A percentile compares a stretch with the other conserved stretches of the same genome.
Evolutionary conservation across 1,140 invertebrate species (phyloP).

Genomic region (Tetramorium alpestre): DNA sequence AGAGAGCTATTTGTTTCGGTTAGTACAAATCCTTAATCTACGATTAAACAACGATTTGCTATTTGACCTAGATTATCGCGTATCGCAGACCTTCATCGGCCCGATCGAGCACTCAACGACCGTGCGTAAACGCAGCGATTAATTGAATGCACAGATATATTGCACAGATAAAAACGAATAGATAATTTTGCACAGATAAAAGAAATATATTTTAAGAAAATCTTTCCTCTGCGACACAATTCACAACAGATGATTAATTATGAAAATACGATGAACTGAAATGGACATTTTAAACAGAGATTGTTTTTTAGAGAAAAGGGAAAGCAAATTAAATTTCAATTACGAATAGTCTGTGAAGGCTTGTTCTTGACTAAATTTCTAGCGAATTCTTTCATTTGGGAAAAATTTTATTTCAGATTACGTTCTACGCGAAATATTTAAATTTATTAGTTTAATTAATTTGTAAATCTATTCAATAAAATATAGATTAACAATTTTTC

Average conservation of each 20-base stretch:
- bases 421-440: not conserved
- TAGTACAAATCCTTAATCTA: constrained; percentile 72
- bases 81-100: constrained; percentile 64
- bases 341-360: not conserved
- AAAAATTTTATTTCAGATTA: constrained; percentile 5
- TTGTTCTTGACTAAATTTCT: not conserved
- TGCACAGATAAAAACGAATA: not conserved
- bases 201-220: constrained; percentile 1
- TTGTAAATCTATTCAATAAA: not conserved
- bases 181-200: not conserved
- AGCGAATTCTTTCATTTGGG: not conserved
- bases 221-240: not conserved
- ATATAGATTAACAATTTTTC: not conserved
- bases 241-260: not conserved
- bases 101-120: not conserved
- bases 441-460: not conserved
- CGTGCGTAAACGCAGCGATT: constrained; percentile 10
- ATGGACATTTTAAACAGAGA: not conserved
- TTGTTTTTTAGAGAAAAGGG: not conserved
- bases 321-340: not conserved
- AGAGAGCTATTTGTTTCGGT: constrained; percentile 70
- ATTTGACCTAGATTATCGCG: constrained; percentile 74
- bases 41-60: constrained; percentile 78
- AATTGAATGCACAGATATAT: constrained; percentile 10
- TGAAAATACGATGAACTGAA: not conserved